Conservation (phyloP, 2,888 invertebrate species). For the Syritta pipiens region DNA sequence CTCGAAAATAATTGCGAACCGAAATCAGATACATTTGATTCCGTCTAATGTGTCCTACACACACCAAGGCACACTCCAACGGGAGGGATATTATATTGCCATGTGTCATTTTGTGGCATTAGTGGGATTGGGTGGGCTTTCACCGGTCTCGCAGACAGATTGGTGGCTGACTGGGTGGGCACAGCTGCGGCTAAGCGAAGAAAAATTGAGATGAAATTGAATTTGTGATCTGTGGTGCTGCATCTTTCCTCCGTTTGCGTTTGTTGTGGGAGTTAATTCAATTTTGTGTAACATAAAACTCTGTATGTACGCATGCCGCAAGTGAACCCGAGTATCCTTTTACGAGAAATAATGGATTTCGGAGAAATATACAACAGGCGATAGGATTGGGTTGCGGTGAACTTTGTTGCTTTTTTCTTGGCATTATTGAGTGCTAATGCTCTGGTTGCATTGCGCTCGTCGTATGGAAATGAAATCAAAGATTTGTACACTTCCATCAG, state of each 20-base stretch:
- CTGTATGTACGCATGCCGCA: neutral
- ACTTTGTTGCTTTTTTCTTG: neutral
- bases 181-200: constrained; percentile 38
- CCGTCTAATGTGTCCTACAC: constrained; percentile 29
- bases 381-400: constrained; percentile 17
- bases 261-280: constrained; percentile 17
- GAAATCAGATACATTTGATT: constrained; percentile 43
- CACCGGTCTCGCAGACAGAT: neutral
- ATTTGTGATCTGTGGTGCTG: constrained; percentile 45
- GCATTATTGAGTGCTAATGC: neutral
- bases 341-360: constrained; percentile 8
- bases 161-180: constrained; percentile 2
- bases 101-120: constrained; percentile 30
- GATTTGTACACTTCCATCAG: constrained; percentile 9
- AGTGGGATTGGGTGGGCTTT: constrained; percentile 3
- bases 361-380: constrained; percentile 14
- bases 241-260: constrained; percentile 1
- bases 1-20: constrained; percentile 35
- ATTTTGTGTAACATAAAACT: constrained; percentile 48
- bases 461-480: neutral
- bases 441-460: neutral
- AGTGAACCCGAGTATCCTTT: constrained; percentile 1
- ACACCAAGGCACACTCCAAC: neutral
- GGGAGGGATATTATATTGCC: constrained; percentile 14
- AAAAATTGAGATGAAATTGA: constrained; percentile 41